These are phyloP conservation scores for Ceratitis capitata DNA, from an alignment of 1,140 invertebrate genomes.

Conservation along the genomic window DNA sequence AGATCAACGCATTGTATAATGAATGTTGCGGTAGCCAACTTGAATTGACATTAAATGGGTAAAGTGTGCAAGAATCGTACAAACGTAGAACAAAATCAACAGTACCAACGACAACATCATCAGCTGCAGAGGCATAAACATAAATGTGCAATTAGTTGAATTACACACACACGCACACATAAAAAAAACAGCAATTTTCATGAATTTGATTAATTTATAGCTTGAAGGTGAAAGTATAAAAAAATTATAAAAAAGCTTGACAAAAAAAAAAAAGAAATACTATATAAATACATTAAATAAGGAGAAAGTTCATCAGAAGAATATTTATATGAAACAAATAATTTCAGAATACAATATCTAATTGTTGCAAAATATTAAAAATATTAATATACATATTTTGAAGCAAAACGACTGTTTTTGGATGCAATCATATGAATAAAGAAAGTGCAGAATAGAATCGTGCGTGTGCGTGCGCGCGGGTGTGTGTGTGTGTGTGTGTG, in stretches of 20 bases:
- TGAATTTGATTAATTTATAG: neutral
- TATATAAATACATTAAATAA: too few species aligned
- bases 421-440: too few species aligned
- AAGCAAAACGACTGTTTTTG: too few species aligned
- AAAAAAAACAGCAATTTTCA: neutral
- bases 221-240: neutral
- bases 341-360: neutral
- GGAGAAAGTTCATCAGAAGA: too few species aligned
- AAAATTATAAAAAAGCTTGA: too few species aligned
- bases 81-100: neutral
- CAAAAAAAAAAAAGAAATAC: too few species aligned
- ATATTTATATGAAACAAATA: neutral
- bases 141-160: conserved; percentile 29
- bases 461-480: neutral
- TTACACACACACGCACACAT: conserved; percentile 27
- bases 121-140: conserved; percentile 12
- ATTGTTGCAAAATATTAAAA: too few species aligned
- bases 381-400: too few species aligned
- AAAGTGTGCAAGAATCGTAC: conserved; percentile 8
- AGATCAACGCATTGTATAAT: neutral
- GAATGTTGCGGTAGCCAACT: neutral
- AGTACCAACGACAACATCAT: neutral
- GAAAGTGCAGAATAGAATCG: neutral
- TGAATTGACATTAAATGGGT: conserved; percentile 29
- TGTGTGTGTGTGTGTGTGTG: neutral